These are phyloP conservation scores for Sceloporus tristichus DNA, from an alignment of 2,113 vertebrate species.

Conservation along the genomic window DNA sequence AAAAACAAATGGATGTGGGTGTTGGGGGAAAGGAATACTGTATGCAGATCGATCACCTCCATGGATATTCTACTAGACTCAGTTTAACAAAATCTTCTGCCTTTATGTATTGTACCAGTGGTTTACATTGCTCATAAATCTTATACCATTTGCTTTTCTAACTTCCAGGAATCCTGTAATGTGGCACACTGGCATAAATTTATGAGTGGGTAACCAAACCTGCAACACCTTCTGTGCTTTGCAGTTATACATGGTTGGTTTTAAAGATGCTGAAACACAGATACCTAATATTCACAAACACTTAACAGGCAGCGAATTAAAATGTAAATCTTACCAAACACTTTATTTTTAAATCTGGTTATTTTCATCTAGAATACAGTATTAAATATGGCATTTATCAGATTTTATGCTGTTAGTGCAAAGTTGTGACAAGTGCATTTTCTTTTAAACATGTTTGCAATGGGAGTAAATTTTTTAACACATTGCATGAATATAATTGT, in stretches of 20 bases:
- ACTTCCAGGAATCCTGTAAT: background rate
- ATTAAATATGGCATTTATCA: conserved; percentile 20
- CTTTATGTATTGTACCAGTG: background rate
- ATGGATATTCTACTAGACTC: background rate
- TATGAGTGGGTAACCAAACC: conserved; percentile 19
- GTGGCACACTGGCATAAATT: background rate
- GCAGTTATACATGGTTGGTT: background rate
- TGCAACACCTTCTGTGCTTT: background rate
- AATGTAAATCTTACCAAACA: conserved; percentile 18
- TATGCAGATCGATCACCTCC: background rate
- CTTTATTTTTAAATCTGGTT: conserved; percentile 2
- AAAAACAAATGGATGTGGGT: background rate
- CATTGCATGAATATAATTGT: background rate
- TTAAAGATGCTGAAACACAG: background rate
- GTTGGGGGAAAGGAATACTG: background rate
- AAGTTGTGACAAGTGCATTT: background rate
- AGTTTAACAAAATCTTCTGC: background rate
- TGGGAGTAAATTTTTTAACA: background rate
- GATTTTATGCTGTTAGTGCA: conserved; percentile 17
- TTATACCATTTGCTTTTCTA: background rate
- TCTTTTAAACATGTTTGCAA: background rate
- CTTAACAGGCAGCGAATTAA: background rate
- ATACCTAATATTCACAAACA: background rate
- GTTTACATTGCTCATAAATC: background rate
- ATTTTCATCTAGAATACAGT: conserved; percentile 29